These are phyloP conservation scores for Scaptomyza cyrtandrae DNA, from an alignment of 2,888 invertebrate species.

Conservation along the genomic window DNA sequence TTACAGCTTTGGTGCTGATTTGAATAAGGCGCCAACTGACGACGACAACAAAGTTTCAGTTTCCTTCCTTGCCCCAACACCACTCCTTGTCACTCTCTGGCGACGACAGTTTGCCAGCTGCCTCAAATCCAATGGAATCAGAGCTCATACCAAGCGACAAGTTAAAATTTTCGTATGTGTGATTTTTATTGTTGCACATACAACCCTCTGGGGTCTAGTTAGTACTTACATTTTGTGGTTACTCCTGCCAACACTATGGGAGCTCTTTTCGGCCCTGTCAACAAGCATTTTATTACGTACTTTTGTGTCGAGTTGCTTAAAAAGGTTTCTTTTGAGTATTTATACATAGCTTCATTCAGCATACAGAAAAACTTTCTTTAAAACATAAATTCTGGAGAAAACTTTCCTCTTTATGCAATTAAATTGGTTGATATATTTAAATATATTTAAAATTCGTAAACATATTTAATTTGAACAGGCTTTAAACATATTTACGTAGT, in stretches of 20 bases:
- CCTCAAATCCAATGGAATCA: constrained; percentile 58
- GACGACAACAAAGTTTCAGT: constrained; percentile 58
- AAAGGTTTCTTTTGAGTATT: neutral
- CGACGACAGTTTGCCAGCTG: constrained; percentile 18
- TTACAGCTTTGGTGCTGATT: constrained; percentile 52
- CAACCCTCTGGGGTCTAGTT: constrained; percentile 67
- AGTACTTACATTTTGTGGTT: constrained; percentile 40
- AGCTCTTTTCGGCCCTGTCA: constrained; percentile 13
- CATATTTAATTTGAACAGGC: too few species aligned
- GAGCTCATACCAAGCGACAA: constrained; percentile 42
- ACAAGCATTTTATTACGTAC: constrained; percentile 22
- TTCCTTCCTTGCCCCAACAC: neutral
- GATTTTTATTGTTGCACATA: constrained; percentile 56
- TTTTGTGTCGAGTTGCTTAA: constrained; percentile 16
- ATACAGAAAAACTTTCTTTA: neutral
- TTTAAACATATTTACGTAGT: too few species aligned
- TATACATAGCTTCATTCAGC: neutral
- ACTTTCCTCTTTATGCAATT: too few species aligned
- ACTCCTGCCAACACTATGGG: constrained; percentile 13
- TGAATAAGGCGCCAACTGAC: constrained; percentile 58
- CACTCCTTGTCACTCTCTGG: neutral
- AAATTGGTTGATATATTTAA: too few species aligned
- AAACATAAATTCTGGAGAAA: neutral
- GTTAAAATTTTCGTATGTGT: constrained; percentile 46
- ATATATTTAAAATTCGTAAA: too few species aligned